Base-by-base conservation (phyloP, 2,797 vertebrate genomes). In the Fundulus diaphanus region DNA sequence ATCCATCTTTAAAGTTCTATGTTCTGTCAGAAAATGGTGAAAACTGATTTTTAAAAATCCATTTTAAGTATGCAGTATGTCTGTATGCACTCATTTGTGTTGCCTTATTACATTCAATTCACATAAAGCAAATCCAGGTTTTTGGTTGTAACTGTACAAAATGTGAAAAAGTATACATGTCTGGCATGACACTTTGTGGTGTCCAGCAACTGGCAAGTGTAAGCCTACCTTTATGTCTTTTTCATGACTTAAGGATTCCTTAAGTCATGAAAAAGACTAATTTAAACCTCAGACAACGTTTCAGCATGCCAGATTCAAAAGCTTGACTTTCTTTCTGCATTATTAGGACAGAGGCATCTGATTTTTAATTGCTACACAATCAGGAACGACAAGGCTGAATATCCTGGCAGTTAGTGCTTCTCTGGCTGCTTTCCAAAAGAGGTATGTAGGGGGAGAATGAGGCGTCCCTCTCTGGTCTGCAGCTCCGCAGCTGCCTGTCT, bases 401-500 rank as follows among this genome's bases (percentile, higher is more conserved):
- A 80, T 75, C 54, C 67, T 59, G 70, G 48, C 35, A 29, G 79
- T 80, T 76, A 71, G 65, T 72, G 74, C 24, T 71, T 70, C 69
- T 75, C 77, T 90, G 88, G 86, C 82, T 49, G 54, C 72, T 29
- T 82, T 87, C 91, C 90, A 89, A 82, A 75, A 73, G 67, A 87
- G 89, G 85, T 90, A 87, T 88, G 76, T 31, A 72, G 56, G 69
- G 84, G 56, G 76, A 82, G 76, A 89, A 85, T 82, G 82, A 78
- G 73, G 81, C 87, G 80, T 85, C 85, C 85, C 87, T 87, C 83
- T 80, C 76, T 81, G 79, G 80, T 75, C 77, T 83, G 51, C 67
- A 81, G 86, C 74, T 78, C 84, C 71, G 81, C 88, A 82, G 80
- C 82, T 82, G 84, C 78, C 77, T 76, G 89, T 91, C 90, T 91